A percentile compares a stretch with the other conserved stretches of the same genome.
Evolutionary conservation across 2,113 vertebrate species (phyloP).

Genomic region (Myotis lucifugus): DNA sequence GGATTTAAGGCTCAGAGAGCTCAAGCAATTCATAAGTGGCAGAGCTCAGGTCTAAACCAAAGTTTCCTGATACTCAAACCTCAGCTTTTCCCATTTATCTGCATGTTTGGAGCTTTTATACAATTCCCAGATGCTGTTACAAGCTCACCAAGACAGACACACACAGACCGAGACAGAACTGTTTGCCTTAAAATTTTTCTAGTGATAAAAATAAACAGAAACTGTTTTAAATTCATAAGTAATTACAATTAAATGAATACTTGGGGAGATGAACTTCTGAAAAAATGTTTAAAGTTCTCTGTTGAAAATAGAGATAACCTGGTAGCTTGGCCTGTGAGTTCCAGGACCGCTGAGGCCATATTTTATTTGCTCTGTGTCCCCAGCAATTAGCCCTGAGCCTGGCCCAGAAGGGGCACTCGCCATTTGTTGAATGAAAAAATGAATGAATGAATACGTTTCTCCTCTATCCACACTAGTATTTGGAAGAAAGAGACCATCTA

Average conservation of each 20-base stretch:
- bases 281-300: not conserved
- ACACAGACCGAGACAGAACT: not conserved
- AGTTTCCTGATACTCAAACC: not conserved
- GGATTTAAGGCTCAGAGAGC: not conserved
- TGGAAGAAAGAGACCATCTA: not conserved
- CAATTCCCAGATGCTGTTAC: not conserved
- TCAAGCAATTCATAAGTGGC: not conserved
- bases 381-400: not conserved
- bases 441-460: not conserved
- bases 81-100: not conserved
- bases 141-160: not conserved
- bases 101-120: not conserved
- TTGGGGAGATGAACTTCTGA: not conserved
- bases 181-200: not conserved
- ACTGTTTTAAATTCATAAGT: not conserved
- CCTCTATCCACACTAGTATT: no score
- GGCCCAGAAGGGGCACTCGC: not conserved
- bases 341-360: not conserved
- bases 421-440: not conserved
- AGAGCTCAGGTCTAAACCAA: not conserved
- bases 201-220: not conserved
- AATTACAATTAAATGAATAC: not conserved
- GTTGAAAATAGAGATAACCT: not conserved
- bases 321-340: not conserved
- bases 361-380: not conserved